These are phyloP conservation scores for Leguminivora glycinivorella DNA, from an alignment of 1,140 invertebrate genomes.

Conservation along the genomic window DNA sequence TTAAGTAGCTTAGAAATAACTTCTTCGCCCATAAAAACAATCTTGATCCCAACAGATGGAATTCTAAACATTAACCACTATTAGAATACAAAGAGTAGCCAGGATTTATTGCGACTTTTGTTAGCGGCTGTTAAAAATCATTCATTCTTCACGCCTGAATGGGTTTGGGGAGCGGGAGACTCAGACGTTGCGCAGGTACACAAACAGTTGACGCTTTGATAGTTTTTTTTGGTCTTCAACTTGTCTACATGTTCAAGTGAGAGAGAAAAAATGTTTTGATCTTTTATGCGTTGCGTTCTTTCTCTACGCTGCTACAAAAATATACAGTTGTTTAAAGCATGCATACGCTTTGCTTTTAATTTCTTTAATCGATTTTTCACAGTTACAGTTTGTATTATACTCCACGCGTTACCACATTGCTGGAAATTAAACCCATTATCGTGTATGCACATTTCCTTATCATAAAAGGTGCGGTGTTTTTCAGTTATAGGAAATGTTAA, in stretches of 20 bases:
- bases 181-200: conserved; percentile 61
- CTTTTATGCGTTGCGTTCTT: background rate
- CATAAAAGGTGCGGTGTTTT: conserved; percentile 20
- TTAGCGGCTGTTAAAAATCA: conserved; percentile 58
- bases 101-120: conserved; percentile 61
- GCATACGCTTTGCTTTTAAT: background rate
- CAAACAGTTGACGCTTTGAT: conserved; percentile 42
- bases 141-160: conserved; percentile 64
- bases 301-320: background rate
- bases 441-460: conserved; percentile 8
- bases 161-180: conserved; percentile 52
- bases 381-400: background rate
- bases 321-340: background rate
- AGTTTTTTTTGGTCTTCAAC: conserved; percentile 50
- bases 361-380: background rate
- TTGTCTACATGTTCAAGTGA: conserved; percentile 42
- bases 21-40: conserved; percentile 30
- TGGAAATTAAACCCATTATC: background rate
- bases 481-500: conserved; percentile 24
- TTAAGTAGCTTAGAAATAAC: conserved; percentile 34
- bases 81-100: conserved; percentile 42
- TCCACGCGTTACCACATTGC: background rate
- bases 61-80: conserved; percentile 33
- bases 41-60: conserved; percentile 12
- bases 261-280: conserved; percentile 21